Evolutionary conservation across 1,140 invertebrate species (phyloP), one percentile per base, ranked within the genome.

Genomic region (Drosophila pruinosa): DNA sequence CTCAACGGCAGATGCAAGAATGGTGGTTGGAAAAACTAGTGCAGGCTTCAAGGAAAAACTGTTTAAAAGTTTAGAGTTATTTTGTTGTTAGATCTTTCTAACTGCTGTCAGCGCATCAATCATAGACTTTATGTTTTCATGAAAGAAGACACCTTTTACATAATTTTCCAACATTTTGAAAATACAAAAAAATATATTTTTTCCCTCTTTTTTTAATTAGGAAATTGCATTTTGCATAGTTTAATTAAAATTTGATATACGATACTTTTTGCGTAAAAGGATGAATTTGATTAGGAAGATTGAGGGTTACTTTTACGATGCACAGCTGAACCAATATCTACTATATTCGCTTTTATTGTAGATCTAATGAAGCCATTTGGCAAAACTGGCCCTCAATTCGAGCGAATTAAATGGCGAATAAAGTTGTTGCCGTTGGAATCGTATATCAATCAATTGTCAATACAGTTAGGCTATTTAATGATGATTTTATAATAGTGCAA

Each of bases 371-470:
- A 85, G 76, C 62, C 50, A 74, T 80, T 65, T 28, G 47, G 6
- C 56, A 12, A 64, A 43, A 57, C 10, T 54, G 28, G 61, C 59
- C 39, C 50, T 56, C 28, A 34, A 54, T 54, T 53, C 38, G 3
- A 28, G 45, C 26, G 28, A 61, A 41, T 34, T 54, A 53, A 14
- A 22, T 45, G 45, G 21, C 19, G 17, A n/a, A 34, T 52, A 21
- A n/a, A 15, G 15, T 52, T 8, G 48, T n/a, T 14, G 15, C 10
- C n/a, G 4, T 28, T 24, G 17, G 3, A 21, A 28, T 24, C 52
- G 63, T 81, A 85, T 72, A 86, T 86, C 77, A 86, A 86, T 88
- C 82, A 85, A 71, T 77, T 81, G 81, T 81, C 76, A 74, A 26
- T 41, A 28, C 3, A 10, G 5, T 8, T 6, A 6, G 31, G 64